Evolutionary conservation across 2,113 vertebrate species (phyloP).

Genomic region (Girardinichthys multiradiatus): DNA sequence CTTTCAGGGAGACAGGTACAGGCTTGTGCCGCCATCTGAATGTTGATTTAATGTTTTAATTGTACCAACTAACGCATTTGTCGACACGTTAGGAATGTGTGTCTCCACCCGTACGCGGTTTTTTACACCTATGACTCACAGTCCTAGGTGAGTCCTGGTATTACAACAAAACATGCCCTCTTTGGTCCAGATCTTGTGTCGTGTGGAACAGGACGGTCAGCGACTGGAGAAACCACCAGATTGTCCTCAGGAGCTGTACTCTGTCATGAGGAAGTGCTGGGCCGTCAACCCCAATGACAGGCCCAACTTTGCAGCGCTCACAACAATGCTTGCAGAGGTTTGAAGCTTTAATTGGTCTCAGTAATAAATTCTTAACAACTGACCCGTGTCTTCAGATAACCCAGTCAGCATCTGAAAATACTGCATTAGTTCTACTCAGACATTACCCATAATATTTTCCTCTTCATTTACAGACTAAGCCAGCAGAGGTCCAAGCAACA

Average conservation of each 20-base stretch:
- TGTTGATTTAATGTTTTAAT: slow-evolving; percentile 5
- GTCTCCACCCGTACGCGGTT: background rate
- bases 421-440: too few relatives aligned
- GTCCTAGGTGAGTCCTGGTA: too few relatives aligned
- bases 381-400: background rate
- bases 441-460: background rate
- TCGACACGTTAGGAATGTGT: slow-evolving; percentile 31
- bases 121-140: slow-evolving; percentile 30
- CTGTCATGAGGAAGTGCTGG: slow-evolving; percentile 86
- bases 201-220: slow-evolving; percentile 82
- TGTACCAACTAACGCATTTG: background rate
- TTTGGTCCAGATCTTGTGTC: slow-evolving; percentile 81
- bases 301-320: slow-evolving; percentile 82
- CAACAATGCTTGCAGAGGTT: slow-evolving; percentile 83
- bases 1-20: slow-evolving; percentile 82
- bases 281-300: slow-evolving; percentile 79
- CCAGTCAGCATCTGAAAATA: background rate
- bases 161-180: background rate
- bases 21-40: background rate
- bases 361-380: background rate
- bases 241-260: slow-evolving; percentile 85
- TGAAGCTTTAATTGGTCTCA: background rate
- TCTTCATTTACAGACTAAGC: slow-evolving; percentile 78
- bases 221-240: slow-evolving; percentile 82
- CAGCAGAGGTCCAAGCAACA: slow-evolving; percentile 78